Conservation (phyloP, 2,113 vertebrate species). For the Salvelinus sp. region DNA sequence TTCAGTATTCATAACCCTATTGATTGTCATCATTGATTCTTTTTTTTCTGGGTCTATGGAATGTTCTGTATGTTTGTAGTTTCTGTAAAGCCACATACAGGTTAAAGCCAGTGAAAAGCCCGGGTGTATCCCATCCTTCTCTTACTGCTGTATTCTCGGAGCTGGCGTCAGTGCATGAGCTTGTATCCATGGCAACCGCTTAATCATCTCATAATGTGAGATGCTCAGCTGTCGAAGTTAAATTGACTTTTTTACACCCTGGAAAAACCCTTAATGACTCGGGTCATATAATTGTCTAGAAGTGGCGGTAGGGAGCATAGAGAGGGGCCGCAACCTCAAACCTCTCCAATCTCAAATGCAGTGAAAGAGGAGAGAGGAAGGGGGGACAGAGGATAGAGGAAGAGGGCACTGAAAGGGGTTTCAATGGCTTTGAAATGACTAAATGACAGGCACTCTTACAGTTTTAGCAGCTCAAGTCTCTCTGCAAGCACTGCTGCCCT, state of each 20-base stretch:
- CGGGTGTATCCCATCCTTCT: too few species aligned
- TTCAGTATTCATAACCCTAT: not conserved
- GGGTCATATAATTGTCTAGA: not conserved
- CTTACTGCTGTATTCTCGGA: not conserved
- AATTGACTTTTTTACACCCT: not conserved
- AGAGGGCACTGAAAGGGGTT: not conserved
- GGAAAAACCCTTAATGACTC: not conserved
- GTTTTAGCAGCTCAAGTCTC: not conserved
- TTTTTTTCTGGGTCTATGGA: not conserved
- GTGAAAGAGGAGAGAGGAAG: not conserved
- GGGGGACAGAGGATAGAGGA: not conserved
- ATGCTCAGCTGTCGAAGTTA: not conserved
- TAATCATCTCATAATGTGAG: not conserved
- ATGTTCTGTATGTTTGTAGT: conserved; percentile 3
- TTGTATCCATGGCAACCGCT: not conserved
- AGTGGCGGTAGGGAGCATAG: not conserved
- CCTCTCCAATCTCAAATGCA: not conserved
- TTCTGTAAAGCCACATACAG: not conserved
- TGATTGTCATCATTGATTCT: not conserved
- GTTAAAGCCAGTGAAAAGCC: not conserved
- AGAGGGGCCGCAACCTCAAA: not conserved
- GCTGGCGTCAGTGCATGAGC: not conserved
- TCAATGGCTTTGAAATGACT: not conserved
- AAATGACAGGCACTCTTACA: not conserved
- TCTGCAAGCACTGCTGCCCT: not conserved